Percentiles rank a stretch among this genome's conserved stretches.
phyloP scores from a whole-genome alignment of 2,797 vertebrate genomes.

The Neopelma chrysocephalum region DNA sequence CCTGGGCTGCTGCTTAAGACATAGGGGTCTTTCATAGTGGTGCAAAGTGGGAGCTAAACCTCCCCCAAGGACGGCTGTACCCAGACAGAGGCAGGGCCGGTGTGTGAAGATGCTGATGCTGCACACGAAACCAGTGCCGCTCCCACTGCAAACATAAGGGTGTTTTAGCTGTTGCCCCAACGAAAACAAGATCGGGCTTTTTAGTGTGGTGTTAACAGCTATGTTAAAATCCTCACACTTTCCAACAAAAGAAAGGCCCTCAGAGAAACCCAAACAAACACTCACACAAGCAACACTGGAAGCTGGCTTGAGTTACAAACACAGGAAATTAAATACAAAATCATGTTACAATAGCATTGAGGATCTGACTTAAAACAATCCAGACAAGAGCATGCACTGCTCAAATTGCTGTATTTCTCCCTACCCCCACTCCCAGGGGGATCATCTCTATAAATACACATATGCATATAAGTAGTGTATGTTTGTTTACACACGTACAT shows the following conservation, averaged over 20 bases:
- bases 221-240: slow-evolving; percentile 69
- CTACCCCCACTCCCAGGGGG: not conserved
- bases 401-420: slow-evolving; percentile 1
- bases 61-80: accelerated
- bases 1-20: not conserved
- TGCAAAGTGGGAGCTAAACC: not conserved
- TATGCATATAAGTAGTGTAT: not conserved
- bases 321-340: slow-evolving; percentile 75
- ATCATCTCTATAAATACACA: not conserved
- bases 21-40: accelerated
- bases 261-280: slow-evolving; percentile 69
- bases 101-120: not conserved
- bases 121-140: not conserved
- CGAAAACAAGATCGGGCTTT: slow-evolving; percentile 52
- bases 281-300: slow-evolving; percentile 62
- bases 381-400: slow-evolving; percentile 41
- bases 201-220: slow-evolving; percentile 59
- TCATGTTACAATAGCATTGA: slow-evolving; percentile 64
- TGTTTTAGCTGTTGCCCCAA: slow-evolving; percentile 20
- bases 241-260: slow-evolving; percentile 68
- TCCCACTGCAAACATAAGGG: not conserved
- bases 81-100: not conserved
- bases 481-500: not conserved
- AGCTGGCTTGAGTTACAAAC: slow-evolving; percentile 68
- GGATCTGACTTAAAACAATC: slow-evolving; percentile 49